phyloP scores from a whole-genome alignment of 1,140 invertebrate genomes.

The Melitaea cinxia region DNA sequence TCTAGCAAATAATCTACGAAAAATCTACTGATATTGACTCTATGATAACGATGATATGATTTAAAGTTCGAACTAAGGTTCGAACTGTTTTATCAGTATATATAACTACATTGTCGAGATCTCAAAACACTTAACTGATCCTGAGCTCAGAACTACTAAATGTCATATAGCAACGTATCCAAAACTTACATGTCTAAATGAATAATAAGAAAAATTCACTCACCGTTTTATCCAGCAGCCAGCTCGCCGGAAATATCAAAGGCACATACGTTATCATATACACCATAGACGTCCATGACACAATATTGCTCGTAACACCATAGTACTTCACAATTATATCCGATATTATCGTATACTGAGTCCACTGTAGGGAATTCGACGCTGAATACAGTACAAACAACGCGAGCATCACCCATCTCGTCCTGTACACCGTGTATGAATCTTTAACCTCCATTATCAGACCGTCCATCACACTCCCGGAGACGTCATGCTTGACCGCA shows the following conservation, averaged over 20 bases:
- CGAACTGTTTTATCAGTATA: too few species aligned
- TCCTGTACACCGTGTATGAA: slow-evolving; percentile 82
- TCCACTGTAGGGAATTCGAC: slow-evolving; percentile 94
- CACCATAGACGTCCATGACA: slow-evolving; percentile 98
- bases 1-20: too few species aligned
- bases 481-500: slow-evolving; percentile 40
- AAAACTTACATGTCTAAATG: background rate
- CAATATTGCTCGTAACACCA: slow-evolving; percentile 85
- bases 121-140: too few species aligned
- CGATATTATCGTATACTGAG: slow-evolving; percentile 92
- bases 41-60: too few species aligned
- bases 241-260: slow-evolving; percentile 97
- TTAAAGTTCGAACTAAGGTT: too few species aligned
- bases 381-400: slow-evolving; percentile 95
- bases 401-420: slow-evolving; percentile 91
- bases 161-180: too few species aligned
- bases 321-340: slow-evolving; percentile 89
- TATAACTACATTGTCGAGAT: too few species aligned
- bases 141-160: too few species aligned
- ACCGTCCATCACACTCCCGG: slow-evolving; percentile 60
- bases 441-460: slow-evolving; percentile 37
- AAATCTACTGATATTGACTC: too few species aligned
- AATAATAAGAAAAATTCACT: slow-evolving; percentile 64
- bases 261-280: slow-evolving; percentile 98
- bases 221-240: slow-evolving; percentile 94